Conservation (phyloP, 2,888 invertebrate species). For the Leptinotarsa rubiginosa region DNA sequence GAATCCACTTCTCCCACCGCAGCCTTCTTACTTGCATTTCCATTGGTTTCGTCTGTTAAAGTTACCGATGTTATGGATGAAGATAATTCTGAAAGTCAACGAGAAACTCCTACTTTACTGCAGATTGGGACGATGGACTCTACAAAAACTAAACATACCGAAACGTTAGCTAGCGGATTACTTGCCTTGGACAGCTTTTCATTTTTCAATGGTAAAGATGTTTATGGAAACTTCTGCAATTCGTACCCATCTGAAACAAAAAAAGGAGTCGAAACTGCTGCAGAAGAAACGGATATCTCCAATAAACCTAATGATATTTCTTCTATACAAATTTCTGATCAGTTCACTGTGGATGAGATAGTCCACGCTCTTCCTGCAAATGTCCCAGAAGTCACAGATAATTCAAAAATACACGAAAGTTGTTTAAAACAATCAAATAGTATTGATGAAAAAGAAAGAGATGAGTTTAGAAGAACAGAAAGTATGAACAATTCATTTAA, state of each 20-base stretch:
- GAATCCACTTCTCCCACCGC: conserved; percentile 80
- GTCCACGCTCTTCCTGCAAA: not conserved
- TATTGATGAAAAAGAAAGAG: not conserved
- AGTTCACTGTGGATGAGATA: conserved; percentile 1
- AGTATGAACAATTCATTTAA: not conserved
- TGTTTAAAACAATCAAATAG: not conserved
- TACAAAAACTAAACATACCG: conserved; percentile 59
- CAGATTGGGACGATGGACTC: conserved; percentile 67
- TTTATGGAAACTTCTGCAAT: conserved; percentile 54
- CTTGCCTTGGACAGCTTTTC: conserved; percentile 63
- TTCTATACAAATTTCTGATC: not conserved
- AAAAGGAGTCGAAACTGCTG: not conserved
- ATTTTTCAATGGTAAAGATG: conserved; percentile 61
- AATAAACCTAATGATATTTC: not conserved
- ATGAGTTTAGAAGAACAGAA: not conserved
- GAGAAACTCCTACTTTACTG: conserved; percentile 65
- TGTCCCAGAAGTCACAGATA: not conserved
- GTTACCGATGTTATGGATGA: conserved; percentile 69
- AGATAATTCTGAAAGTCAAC: conserved; percentile 67
- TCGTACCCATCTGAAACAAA: conserved; percentile 19
- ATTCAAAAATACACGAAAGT: not conserved
- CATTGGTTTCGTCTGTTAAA: conserved; percentile 75
- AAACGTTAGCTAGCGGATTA: conserved; percentile 57
- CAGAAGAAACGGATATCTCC: not conserved
- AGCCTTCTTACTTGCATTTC: conserved; percentile 81